Base-by-base conservation (phyloP, 37 sponge, comb jelly and placozoan genomes). In the Cliona cf. orientalis region DNA sequence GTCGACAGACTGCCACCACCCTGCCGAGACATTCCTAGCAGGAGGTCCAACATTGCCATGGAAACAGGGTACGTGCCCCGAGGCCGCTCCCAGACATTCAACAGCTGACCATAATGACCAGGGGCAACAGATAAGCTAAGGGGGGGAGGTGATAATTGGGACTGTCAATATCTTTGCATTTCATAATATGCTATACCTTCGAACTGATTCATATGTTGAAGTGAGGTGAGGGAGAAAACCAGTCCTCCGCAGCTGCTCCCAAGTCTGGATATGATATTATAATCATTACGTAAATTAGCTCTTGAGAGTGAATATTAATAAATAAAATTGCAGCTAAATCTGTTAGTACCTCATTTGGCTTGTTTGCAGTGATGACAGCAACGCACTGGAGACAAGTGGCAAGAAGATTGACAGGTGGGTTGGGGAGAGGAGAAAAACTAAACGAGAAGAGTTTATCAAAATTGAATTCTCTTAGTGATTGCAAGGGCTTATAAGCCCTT, bases 51-150 rank as follows among this genome's bases (percentile, higher is more conserved):
- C 67, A 90, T 86, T 62, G 88, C 94, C 81, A 86, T 86, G 80
- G 94, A 82, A 43, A 94, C 80, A 56, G 76, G 62, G 46, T 90
- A 94, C 36, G 37, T 22, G 0, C 94, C 94, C 42, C 72, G 37
- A 45, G 91, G 84, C 4, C 91, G 72, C 44, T 94, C 94, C 74
- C 86, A 80, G 2, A 77, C 44, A 26, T 83, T 76, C 63, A 90
- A 38, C 33, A 94, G 60, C 33, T 94, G 84, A 36, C 94, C 91
- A 80, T 90, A 94, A 38, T 90, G 78, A 59, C 91, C 88, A 41
- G 91, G 84, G 46, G 87, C 70, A 2, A 94, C 80, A 40, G 66
- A 35, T 28, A 87, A 25, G 64, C 93, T 93, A 72, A 12, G 36
- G 58, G 72, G 53, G 44, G 12, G 64, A 2, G 46, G 37, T 17